Percentiles rank a stretch among this genome's conserved stretches.
Evolutionary conservation across 2,888 invertebrate genomes (phyloP).

Genomic region (Dolichomitus sp.): DNA sequence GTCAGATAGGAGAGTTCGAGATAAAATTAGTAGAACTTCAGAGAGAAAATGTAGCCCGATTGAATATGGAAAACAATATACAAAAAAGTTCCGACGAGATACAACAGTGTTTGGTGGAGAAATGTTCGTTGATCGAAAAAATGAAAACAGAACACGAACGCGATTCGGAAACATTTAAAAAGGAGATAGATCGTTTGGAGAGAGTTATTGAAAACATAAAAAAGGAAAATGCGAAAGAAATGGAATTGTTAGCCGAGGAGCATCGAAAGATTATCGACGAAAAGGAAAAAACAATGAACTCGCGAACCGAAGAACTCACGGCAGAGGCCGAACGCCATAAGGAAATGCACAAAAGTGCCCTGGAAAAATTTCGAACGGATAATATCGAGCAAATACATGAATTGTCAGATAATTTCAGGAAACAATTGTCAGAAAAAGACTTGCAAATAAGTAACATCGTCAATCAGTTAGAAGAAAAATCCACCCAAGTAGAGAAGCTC

Average conservation of each 20-base stretch:
- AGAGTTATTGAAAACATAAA: conserved; percentile 84
- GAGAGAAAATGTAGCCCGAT: conserved; percentile 73
- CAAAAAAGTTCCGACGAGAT: conserved; percentile 83
- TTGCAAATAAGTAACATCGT: conserved; percentile 86
- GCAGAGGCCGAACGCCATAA: conserved; percentile 71
- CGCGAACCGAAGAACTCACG: conserved; percentile 73
- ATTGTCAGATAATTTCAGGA: conserved; percentile 82
- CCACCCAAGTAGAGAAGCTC: conserved; percentile 87
- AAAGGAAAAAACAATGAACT: conserved; percentile 86
- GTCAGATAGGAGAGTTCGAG: conserved; percentile 79
- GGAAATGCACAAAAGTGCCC: conserved; percentile 69
- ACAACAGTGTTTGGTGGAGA: conserved; percentile 81
- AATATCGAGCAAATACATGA: conserved; percentile 74
- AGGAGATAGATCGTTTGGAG: conserved; percentile 79
- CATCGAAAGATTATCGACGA: conserved; percentile 87
- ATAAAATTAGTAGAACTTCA: conserved; percentile 77
- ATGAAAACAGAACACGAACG: conserved; percentile 81
- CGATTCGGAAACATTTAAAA: conserved; percentile 74
- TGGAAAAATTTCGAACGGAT: conserved; percentile 76
- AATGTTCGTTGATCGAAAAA: conserved; percentile 82
- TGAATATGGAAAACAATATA: conserved; percentile 76
- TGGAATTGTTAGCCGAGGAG: conserved; percentile 86
- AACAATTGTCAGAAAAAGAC: conserved; percentile 87
- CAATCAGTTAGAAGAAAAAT: conserved; percentile 87
- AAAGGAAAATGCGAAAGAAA: conserved; percentile 84